Evolutionary conservation across 1,140 invertebrate species (phyloP), one percentile per base, ranked within the genome.

Genomic region (Heliothis virescens): DNA sequence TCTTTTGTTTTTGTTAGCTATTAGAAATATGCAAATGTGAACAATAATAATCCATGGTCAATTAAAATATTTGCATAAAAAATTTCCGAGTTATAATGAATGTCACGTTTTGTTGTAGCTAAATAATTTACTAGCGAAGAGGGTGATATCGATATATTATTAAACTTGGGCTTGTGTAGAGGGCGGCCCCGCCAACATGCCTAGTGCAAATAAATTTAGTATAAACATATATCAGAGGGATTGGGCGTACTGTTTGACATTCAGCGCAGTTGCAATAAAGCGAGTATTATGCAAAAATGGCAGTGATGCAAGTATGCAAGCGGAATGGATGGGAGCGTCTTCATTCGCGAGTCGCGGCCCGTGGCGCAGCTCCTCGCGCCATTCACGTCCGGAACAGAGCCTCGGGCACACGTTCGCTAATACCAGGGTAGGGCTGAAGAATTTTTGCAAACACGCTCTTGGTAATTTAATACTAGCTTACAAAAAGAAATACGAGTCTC

Each of bases 281-380:
- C 82, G n/a, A 53, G 85, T 86, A 87, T 93, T 92, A 91, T 92
- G 91, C 90, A 91, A 90, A 89, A 84, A 84, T 82, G 80, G 79
- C 76, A 67, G 82, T 86, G 87, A 86, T 90, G 90, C 82, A 86
- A 85, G 63, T 63, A 89, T 88, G 85, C 86, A 90, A 89, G 82
- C 80, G 76, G 80, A 83, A 79, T 86, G 72, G 72, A 75, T 47
- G 82, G 87, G 83, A 83, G 84, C 88, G 79, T 91, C 89, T 91
- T 90, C 88, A 87, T 85, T 87, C 83, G 80, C 81, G 59, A 65
- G 59, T 75, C 34, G 57, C 57, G 72, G 72, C 34, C 41, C 60
- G 59, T 34, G 73, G 59, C 57, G 15, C 59, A 21, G 47, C 55
- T 63, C 83, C 79, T 55, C 84, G 84, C 82, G 83, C 86, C 82